phyloP scores from a whole-genome alignment of 1,140 invertebrate species.

The Diorhabda elongata region DNA sequence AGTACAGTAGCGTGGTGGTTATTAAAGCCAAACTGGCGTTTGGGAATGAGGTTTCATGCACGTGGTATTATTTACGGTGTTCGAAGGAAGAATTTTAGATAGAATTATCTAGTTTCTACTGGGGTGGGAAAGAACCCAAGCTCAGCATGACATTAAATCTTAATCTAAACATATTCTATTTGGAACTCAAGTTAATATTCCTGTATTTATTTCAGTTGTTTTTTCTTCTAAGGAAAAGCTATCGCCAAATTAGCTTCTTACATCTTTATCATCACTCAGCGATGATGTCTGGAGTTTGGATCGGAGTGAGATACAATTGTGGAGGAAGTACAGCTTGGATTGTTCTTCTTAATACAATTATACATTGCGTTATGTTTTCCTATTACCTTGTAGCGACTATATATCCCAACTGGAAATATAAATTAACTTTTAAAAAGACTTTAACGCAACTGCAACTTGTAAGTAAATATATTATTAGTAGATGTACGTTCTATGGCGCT shows the following conservation, averaged over 20 bases:
- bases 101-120: too few relatives aligned
- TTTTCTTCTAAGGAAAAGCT: conserved; percentile 83
- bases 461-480: conserved; percentile 21
- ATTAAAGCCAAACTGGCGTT: too few relatives aligned
- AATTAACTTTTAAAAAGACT: conserved; percentile 71
- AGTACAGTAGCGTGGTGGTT: too few relatives aligned
- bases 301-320: conserved; percentile 59
- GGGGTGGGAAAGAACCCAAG: too few relatives aligned
- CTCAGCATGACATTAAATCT: too few relatives aligned
- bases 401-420: conserved; percentile 58
- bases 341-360: conserved; percentile 64
- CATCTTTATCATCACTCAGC: conserved; percentile 85
- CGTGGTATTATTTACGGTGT: too few relatives aligned
- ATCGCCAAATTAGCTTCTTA: conserved; percentile 78
- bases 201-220: conserved; percentile 58
- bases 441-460: conserved; percentile 69
- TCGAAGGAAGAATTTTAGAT: too few relatives aligned
- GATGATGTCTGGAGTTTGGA: conserved; percentile 64
- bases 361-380: conserved; percentile 76
- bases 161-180: too few relatives aligned
- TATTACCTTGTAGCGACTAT: conserved; percentile 70
- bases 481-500: too few relatives aligned
- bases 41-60: too few relatives aligned
- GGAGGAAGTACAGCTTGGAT: conserved; percentile 60
- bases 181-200: too few relatives aligned